Percentiles rank a stretch among this genome's conserved stretches.
Conservation (phyloP, 2,113 vertebrate genomes). For the Quiscalus mexicanus region DNA sequence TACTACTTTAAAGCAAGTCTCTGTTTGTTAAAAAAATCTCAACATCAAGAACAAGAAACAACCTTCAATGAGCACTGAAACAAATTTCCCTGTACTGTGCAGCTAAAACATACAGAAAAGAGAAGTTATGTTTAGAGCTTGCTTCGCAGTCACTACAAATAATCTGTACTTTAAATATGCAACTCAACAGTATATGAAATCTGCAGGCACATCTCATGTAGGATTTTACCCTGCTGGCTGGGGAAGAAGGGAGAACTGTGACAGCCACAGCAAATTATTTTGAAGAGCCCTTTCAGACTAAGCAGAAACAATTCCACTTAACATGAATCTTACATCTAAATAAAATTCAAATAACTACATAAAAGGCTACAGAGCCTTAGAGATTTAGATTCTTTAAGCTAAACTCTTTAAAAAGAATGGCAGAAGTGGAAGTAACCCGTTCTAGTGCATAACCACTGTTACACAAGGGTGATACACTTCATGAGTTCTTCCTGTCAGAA, state of each 20-base stretch:
- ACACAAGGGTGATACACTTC: background rate
- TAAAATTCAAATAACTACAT: background rate
- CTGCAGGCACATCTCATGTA: background rate
- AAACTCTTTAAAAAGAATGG: background rate
- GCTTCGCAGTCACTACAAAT: background rate
- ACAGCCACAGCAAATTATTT: background rate
- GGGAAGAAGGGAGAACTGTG: background rate
- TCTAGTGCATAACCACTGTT: background rate
- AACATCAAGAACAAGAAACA: background rate
- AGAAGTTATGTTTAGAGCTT: background rate
- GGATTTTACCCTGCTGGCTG: background rate
- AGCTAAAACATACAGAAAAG: background rate
- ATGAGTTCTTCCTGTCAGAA: conserved; percentile 11
- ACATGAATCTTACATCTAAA: background rate
- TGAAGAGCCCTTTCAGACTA: background rate
- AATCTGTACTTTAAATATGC: background rate
- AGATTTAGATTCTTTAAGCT: background rate
- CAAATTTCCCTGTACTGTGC: background rate
- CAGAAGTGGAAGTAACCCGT: background rate
- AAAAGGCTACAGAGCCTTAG: background rate
- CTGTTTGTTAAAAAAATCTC: background rate
- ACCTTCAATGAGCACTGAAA: background rate
- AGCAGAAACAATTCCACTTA: background rate
- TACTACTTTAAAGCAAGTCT: background rate
- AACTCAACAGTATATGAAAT: background rate